A percentile compares a stretch with the other conserved stretches of the same genome.
phyloP scores from a whole-genome alignment of 1,140 invertebrate genomes.

The Papilio dardanus region DNA sequence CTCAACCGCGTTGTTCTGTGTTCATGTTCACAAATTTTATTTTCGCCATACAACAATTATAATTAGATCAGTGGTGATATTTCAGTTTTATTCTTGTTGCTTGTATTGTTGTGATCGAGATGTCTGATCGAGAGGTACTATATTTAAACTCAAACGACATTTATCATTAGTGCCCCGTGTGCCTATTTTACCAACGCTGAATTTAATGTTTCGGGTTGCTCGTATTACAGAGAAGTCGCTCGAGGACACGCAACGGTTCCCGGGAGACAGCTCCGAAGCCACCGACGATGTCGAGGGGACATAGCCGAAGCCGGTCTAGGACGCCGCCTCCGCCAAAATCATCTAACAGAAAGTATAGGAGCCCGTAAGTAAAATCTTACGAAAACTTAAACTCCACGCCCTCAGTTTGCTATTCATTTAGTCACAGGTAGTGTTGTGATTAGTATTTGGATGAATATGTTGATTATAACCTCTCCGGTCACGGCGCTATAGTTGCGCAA shows the following conservation, averaged over 20 bases:
- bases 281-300: slow-evolving; percentile 72
- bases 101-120: slow-evolving; percentile 57
- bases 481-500: slow-evolving; percentile 70
- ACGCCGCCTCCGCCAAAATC: slow-evolving; percentile 78
- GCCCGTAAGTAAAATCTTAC: slow-evolving; percentile 67
- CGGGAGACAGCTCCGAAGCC: slow-evolving; percentile 72
- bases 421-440: neutral
- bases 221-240: slow-evolving; percentile 78
- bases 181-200: slow-evolving; percentile 57
- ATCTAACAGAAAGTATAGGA: slow-evolving; percentile 71
- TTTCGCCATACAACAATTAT: slow-evolving; percentile 54
- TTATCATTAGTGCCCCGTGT: slow-evolving; percentile 56
- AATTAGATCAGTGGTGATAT: slow-evolving; percentile 67
- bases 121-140: slow-evolving; percentile 82
- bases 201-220: slow-evolving; percentile 50
- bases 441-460: neutral
- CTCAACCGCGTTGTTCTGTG: slow-evolving; percentile 58
- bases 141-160: slow-evolving; percentile 56
- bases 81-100: slow-evolving; percentile 58
- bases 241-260: slow-evolving; percentile 78
- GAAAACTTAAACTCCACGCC: slow-evolving; percentile 17
- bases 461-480: slow-evolving; percentile 64
- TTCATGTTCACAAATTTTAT: slow-evolving; percentile 55
- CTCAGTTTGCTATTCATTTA: slow-evolving; percentile 32
- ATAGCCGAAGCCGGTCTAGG: slow-evolving; percentile 77